Evolutionary conservation across 2,797 vertebrate species (phyloP).

Genomic region (Dipus sagitta): DNA sequence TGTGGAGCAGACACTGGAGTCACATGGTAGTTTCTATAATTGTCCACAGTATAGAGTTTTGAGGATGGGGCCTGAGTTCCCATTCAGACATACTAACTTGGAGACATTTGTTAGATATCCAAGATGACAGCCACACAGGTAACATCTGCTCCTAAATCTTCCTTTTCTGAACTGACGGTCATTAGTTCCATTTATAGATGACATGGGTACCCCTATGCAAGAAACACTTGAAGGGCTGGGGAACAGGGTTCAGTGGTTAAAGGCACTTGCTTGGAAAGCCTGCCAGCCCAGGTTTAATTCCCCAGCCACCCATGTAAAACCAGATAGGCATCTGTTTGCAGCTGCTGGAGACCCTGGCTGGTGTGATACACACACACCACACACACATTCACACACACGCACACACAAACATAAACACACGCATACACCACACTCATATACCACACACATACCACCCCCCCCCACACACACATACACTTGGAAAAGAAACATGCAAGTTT

Average conservation of each 20-base stretch:
- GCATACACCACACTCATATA: too few species aligned
- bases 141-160: background rate
- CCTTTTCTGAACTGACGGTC: background rate
- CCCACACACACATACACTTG: too few species aligned
- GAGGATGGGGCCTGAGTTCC: background rate
- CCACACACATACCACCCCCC: too few species aligned
- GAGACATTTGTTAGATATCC: background rate
- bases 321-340: too few species aligned
- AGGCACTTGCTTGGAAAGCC: too few species aligned
- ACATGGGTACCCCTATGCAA: background rate
- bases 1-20: background rate
- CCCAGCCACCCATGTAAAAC: too few species aligned
- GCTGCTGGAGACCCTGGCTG: too few species aligned
- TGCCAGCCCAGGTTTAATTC: too few species aligned
- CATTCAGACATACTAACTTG: background rate
- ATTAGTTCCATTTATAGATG: background rate
- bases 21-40: constrained; percentile 1
- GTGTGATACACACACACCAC: too few species aligned
- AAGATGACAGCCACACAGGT: background rate
- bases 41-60: background rate
- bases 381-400: too few species aligned
- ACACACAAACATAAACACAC: too few species aligned
- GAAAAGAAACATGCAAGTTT: background rate
- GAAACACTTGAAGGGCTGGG: background rate
- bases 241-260: too few species aligned